Percentiles rank a stretch among this genome's conserved stretches.
Evolutionary conservation across 1,140 invertebrate genomes (phyloP).

Genomic region (Brachionus asplanchnoidis): DNA sequence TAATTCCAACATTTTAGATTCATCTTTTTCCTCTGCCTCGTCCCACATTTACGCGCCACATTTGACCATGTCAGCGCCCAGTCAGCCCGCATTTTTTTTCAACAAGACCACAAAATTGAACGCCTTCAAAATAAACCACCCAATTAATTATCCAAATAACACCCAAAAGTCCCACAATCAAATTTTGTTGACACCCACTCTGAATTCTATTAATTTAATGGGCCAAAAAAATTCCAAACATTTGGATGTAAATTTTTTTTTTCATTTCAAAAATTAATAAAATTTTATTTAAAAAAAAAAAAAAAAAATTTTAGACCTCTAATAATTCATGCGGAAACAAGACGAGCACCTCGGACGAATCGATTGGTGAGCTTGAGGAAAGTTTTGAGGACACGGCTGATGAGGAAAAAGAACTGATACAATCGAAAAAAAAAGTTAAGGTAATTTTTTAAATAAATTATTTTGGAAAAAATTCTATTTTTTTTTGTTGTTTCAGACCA

Average conservation of each 20-base stretch:
- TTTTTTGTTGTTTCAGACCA: background rate
- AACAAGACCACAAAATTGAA: constrained; percentile 1
- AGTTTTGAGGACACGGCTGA: constrained; percentile 21
- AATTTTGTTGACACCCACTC: background rate
- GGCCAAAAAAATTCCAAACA: constrained; percentile 9
- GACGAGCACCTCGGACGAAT: constrained; percentile 18
- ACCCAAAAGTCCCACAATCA: background rate
- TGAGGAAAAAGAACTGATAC: constrained; percentile 24
- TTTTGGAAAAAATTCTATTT: background rate
- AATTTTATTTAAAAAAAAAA: background rate
- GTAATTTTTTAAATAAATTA: background rate
- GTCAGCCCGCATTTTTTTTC: background rate
- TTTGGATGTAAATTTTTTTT: background rate
- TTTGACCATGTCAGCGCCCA: background rate
- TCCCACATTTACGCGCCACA: background rate
- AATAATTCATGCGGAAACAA: constrained; percentile 17
- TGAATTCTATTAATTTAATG: constrained; percentile 3
- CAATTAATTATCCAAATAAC: background rate
- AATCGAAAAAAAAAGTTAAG: constrained; percentile 8
- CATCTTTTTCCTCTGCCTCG: background rate
- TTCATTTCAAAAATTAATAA: background rate
- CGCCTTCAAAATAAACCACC: constrained; percentile 21
- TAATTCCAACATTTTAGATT: background rate
- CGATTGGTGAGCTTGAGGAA: constrained; percentile 21
- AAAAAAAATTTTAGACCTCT: too few relatives aligned